Base-by-base conservation (phyloP, 2,888 invertebrate genomes). In the Theretra japonica region DNA sequence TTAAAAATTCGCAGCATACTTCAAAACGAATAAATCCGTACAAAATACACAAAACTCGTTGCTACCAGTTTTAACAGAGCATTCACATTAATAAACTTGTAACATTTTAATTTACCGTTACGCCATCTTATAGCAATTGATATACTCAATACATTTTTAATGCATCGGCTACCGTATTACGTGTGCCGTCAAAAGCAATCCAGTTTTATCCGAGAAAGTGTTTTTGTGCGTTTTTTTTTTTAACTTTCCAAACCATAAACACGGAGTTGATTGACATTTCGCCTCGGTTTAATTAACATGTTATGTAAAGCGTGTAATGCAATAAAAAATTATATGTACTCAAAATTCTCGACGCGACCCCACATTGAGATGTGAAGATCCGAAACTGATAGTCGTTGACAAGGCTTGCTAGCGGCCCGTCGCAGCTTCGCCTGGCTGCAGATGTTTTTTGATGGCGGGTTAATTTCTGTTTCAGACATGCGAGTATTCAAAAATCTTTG, bases 111-210 rank as follows among this genome's bases (percentile, higher is more conserved):
- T 65, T 30, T 65, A 65, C 41, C 23, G 41, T 65, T 65, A 65
- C 23, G 33, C 4, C 21, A 48, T 65, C 41, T 23, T 41, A 48
- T 1, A 25, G 8, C 23, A 41, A 48, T 48, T 6, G 65, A 15
- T 17, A 48, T 48, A 65, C 65, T 48, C 41, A 48, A 65, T 65
- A 17, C 41, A 65, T 65, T 48, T 15, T 60, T 65, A 48, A 65
- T 65, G 65, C 41, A 62, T 7, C 60, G 30, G n/a, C 62, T 62
- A 48, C 65, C 23, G 65, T 65, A 48, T 65, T 65, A 65, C 65
- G 65, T 65, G 15, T 21, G 21, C 28, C 28, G 28, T 15, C 41
- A 65, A 17, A 23, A 41, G 2, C 62, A 41, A 41, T 65, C 62
- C 41, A 41, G 62, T 65, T 41, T 48, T 23, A 48, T 41, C 21